Conservation (phyloP, 2,797 vertebrate species). For the Crenichthys baileyi region DNA sequence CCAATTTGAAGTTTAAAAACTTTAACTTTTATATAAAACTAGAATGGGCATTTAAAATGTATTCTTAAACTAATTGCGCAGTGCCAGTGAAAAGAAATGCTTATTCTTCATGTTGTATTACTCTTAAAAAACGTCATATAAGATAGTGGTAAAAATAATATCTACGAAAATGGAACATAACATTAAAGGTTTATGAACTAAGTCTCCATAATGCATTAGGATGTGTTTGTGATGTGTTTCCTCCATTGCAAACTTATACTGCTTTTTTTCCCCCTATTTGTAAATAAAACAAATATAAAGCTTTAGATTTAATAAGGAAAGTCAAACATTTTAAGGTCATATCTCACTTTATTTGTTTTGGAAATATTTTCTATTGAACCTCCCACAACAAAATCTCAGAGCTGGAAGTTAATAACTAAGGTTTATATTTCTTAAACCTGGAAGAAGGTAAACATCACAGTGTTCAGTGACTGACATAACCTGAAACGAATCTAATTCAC, state of each 20-base stretch:
- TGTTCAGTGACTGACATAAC: constrained; percentile 36
- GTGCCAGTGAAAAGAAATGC: background rate
- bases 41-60: background rate
- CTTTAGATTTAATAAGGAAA: background rate
- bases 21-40: background rate
- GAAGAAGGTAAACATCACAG: constrained; percentile 44
- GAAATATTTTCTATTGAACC: constrained; percentile 36
- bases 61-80: background rate
- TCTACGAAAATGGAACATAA: background rate
- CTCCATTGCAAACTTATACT: background rate
- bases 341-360: constrained; percentile 40
- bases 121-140: background rate
- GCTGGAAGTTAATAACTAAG: constrained; percentile 46
- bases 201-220: background rate
- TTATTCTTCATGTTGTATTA: background rate
- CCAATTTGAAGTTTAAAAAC: background rate
- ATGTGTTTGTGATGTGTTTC: background rate
- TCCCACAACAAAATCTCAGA: constrained; percentile 36
- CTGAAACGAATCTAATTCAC: constrained; percentile 25
- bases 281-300: constrained; percentile 25
- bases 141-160: background rate
- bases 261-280: no score
- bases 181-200: background rate
- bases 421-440: constrained; percentile 31
- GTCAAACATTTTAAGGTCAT: constrained; percentile 16